Evolutionary conservation across 2,113 vertebrate genomes (phyloP).

Genomic region (Nanorana parkeri): DNA sequence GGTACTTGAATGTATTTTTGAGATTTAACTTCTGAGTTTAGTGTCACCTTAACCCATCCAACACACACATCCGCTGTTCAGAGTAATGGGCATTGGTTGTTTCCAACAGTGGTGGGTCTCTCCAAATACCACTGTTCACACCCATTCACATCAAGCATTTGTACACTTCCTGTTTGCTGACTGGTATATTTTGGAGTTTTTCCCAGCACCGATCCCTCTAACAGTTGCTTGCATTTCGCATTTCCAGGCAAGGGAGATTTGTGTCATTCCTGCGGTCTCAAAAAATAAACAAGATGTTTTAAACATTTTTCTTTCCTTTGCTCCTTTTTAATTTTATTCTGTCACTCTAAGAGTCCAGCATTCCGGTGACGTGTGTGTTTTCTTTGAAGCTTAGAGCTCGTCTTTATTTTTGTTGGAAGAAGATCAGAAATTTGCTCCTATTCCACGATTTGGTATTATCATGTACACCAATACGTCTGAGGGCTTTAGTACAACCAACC

Average conservation of each 20-base stretch:
- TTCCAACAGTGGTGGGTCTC: too few species aligned
- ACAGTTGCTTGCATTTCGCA: slow-evolving; percentile 1
- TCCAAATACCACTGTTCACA: too few species aligned
- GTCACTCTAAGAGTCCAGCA: background rate
- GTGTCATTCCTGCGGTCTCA: slow-evolving; percentile 40
- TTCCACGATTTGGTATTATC: background rate
- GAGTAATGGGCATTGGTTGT: too few species aligned
- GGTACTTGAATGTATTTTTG: too few species aligned
- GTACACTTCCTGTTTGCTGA: too few species aligned
- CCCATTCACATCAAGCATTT: too few species aligned
- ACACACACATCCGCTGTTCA: too few species aligned
- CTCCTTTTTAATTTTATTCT: slow-evolving; percentile 11
- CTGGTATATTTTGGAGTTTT: too few species aligned
- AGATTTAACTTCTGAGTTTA: too few species aligned
- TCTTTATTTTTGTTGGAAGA: slow-evolving; percentile 43
- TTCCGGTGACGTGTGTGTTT: slow-evolving; percentile 9
- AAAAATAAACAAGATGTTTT: slow-evolving; percentile 45
- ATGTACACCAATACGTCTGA: background rate
- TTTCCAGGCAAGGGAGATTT: slow-evolving; percentile 3
- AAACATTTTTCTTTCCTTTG: slow-evolving; percentile 39
- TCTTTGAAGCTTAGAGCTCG: slow-evolving; percentile 32
- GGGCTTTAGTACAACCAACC: too few species aligned
- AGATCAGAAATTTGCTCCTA: slow-evolving; percentile 30
- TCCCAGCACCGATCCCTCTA: background rate
- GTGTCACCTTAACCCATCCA: too few species aligned